A percentile compares a stretch with the other conserved stretches of the same genome.
phyloP scores from a whole-genome alignment of 2,113 vertebrate species.

The Grantiella picta region DNA sequence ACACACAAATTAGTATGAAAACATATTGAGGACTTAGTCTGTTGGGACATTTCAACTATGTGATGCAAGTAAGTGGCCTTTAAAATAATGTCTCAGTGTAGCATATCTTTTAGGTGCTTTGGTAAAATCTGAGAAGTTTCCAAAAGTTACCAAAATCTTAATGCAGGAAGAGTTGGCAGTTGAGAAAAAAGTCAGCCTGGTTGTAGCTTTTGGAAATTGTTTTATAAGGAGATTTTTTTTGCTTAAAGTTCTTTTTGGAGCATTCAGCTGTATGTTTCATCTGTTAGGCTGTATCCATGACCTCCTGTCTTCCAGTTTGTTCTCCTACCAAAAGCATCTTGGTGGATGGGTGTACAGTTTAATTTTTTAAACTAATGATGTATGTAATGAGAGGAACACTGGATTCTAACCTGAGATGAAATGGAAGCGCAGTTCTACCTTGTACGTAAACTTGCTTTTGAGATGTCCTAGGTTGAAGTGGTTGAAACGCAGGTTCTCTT shows the following conservation, averaged over 20 bases:
- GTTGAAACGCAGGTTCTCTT: background rate
- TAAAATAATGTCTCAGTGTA: background rate
- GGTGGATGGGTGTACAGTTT: background rate
- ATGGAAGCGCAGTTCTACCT: background rate
- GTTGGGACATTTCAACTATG: background rate
- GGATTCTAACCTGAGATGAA: background rate
- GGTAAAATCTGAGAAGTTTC: background rate
- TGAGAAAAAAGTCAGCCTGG: background rate
- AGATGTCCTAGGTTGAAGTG: background rate
- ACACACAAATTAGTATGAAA: background rate
- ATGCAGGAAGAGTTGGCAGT: background rate
- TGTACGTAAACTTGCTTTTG: background rate
- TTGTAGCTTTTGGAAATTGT: background rate
- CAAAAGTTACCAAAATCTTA: background rate
- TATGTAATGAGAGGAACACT: background rate
- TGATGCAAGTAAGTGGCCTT: background rate
- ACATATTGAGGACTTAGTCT: background rate
- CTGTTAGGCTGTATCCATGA: background rate
- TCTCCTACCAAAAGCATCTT: background rate
- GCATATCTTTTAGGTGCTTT: background rate
- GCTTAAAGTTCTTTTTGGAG: background rate
- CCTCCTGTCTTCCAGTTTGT: background rate
- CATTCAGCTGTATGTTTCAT: background rate
- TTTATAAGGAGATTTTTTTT: background rate
- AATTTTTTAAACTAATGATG: background rate